These are phyloP conservation scores for Buphagus erythrorhynchus DNA, from an alignment of 2,797 vertebrate genomes.

Conservation along the genomic window DNA sequence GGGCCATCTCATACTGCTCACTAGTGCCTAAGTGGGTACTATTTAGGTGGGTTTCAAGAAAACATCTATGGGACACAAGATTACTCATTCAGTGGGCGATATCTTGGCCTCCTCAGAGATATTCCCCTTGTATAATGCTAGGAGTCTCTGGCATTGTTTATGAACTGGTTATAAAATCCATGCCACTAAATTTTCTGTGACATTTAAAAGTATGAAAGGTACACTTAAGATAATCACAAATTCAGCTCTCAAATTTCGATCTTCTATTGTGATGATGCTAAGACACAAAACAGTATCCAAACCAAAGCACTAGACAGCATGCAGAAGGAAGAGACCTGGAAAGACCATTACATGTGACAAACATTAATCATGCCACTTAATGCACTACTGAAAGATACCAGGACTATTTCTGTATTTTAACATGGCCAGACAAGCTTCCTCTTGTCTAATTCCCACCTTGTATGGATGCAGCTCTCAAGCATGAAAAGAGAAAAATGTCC, in stretches of 20 bases:
- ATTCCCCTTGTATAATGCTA: background rate
- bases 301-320: background rate
- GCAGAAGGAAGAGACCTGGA: background rate
- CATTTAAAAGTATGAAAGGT: background rate
- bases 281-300: background rate
- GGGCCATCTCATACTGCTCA: background rate
- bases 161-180: background rate
- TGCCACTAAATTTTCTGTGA: background rate
- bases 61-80: background rate
- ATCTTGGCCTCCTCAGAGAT: background rate
- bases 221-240: background rate
- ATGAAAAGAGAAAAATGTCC: background rate
- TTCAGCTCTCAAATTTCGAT: background rate
- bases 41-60: background rate
- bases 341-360: background rate
- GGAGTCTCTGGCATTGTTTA: background rate
- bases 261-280: background rate
- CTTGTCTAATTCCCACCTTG: background rate
- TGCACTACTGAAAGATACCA: background rate
- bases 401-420: constrained; percentile 38
- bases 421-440: background rate
- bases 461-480: constrained; percentile 5
- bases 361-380: background rate
- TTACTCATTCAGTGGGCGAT: background rate
- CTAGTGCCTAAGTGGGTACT: background rate